Evolutionary conservation across 2,888 invertebrate species (phyloP), one percentile per base, ranked within the genome.

Genomic region (Papilio elwesi): DNA sequence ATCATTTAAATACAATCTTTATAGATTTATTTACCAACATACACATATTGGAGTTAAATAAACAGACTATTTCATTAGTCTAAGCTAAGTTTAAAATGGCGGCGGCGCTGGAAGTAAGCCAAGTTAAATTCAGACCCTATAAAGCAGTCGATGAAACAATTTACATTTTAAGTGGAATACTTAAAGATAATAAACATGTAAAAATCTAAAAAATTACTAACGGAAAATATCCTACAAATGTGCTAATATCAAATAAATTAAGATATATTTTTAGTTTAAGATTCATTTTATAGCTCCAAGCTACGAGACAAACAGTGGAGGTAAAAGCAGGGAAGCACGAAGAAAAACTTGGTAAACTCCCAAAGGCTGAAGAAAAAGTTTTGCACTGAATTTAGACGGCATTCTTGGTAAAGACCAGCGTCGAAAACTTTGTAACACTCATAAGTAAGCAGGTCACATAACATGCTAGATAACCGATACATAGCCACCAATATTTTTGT

Each of bases 141-240:
- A 53, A 53, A 66, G 15, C 4, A 59, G 15, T 16, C 43, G 36
- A 43, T 64, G 70, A 47, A 63, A 55, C 48, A n/a, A 70, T 70
- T 64, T 64, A 53, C 70, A 70, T 70, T 52, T 53, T 64, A 70
- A 64, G 70, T 48, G 52, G 43, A 16, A 70, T 26, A 52, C 52
- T 63, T 55, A 43, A 26, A 47, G 52, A 26, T 53, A 47, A 7
- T 3, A 26, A 26, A 59, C 12, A 16, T 49, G 47, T 52, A 55
- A 66, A 53, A 53, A 53, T 1, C 9, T 26, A 47, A 53, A 12
- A 43, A 47, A 47, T 52, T 55, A 53, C 47, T 9, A 26, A 12
- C 43, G 53, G 16, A 67, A 53, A 16, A 67, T 53, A 15, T 8
- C 38, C 13, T 53, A 52, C 66, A 38, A n/a, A 66, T 66, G 6